Percentiles rank a stretch among this genome's conserved stretches.
phyloP scores from a whole-genome alignment of 2,797 vertebrate genomes.

The Nasua narica region DNA sequence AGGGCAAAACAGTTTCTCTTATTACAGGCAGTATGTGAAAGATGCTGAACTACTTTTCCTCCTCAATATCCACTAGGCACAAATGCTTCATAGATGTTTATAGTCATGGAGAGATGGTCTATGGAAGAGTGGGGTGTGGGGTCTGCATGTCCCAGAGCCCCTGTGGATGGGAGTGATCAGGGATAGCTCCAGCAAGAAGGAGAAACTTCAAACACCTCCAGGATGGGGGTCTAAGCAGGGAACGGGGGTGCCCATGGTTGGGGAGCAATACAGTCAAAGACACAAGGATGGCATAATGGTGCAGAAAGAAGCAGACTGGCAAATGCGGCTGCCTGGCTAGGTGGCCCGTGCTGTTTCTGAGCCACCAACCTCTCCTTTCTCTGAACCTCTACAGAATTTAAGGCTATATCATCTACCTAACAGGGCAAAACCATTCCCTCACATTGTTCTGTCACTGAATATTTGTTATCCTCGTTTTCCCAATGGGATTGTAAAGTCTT shows the following conservation, averaged over 20 bases:
- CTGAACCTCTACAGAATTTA: background rate
- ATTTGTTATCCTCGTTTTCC: background rate
- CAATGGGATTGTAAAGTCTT: background rate
- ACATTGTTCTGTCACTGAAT: background rate
- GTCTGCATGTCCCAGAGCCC: no score
- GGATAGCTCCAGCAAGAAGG: background rate
- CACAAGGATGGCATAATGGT: background rate
- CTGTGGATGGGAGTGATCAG: background rate
- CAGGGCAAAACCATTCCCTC: background rate
- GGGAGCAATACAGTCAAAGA: background rate
- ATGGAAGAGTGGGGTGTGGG: background rate
- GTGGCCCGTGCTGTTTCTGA: no score
- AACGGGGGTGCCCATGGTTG: rapidly evolving
- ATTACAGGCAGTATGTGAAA: rapidly evolving
- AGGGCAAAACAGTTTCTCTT: background rate
- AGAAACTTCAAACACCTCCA: background rate
- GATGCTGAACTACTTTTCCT: background rate
- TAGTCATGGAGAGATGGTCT: background rate
- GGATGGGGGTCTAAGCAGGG: background rate
- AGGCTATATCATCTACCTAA: background rate
- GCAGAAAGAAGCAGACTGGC: background rate
- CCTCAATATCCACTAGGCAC: background rate
- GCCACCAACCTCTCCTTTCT: background rate
- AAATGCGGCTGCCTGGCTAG: background rate
- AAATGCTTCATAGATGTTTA: background rate